These are phyloP conservation scores for Emydura subglobosa DNA, from an alignment of 2,113 vertebrate genomes.

Conservation along the genomic window DNA sequence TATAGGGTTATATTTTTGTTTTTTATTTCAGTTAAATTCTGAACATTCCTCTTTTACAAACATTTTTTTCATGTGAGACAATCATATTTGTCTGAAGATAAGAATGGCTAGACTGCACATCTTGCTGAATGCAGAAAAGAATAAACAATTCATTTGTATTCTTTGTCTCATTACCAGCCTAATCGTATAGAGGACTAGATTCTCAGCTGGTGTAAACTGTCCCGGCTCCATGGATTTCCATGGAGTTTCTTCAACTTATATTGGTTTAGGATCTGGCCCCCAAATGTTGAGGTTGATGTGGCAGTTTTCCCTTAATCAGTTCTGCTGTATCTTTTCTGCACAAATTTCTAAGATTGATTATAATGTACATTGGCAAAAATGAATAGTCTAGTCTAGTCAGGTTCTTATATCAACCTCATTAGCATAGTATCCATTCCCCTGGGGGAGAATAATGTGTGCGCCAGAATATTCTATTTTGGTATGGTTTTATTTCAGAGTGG, in stretches of 20 bases:
- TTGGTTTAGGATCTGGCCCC: not conserved
- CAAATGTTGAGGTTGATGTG: not conserved
- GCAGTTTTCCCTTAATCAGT: constrained; percentile 19
- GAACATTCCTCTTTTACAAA: constrained; percentile 43
- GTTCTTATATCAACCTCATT: not conserved
- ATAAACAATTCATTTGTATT: constrained; percentile 46
- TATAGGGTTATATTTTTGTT: not conserved
- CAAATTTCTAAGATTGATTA: constrained; percentile 1
- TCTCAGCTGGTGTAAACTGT: not conserved
- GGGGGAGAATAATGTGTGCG: rapidly evolving
- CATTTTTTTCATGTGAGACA: constrained; percentile 45
- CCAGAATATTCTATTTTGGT: not conserved
- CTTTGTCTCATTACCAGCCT: not conserved
- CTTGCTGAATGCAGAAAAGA: constrained; percentile 29
- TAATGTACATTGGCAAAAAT: not conserved
- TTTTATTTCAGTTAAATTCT: constrained; percentile 59
- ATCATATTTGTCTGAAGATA: constrained; percentile 54
- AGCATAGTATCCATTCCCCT: not conserved
- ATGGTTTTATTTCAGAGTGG: constrained; percentile 8
- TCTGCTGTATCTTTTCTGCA: not conserved
- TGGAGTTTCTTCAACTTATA: not conserved
- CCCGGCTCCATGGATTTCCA: not conserved
- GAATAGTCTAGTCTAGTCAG: not conserved
- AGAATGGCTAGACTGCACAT: constrained; percentile 1
- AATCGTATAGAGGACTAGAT: not conserved